These are phyloP conservation scores for Drosophila pseudotalamancana DNA, from an alignment of 2,888 invertebrate species.

Conservation along the genomic window DNA sequence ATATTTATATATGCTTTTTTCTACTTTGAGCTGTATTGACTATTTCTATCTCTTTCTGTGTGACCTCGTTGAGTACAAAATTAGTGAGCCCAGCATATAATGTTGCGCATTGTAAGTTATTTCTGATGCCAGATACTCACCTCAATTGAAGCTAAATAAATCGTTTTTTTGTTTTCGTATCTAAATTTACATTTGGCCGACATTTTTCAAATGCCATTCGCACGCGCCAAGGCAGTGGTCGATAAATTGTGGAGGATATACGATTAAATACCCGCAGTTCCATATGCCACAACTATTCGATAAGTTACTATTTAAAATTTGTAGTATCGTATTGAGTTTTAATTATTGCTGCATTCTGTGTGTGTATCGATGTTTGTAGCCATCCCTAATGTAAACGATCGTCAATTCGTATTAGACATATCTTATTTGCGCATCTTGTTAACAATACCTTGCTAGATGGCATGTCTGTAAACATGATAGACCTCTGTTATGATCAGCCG, in stretches of 20 bases:
- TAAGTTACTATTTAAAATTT: neutral
- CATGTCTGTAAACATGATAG: too few relatives aligned
- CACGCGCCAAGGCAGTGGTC: conserved; percentile 1
- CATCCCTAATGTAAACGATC: conserved; percentile 29
- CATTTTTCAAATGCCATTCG: conserved; percentile 26
- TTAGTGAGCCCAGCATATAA: conserved; percentile 56
- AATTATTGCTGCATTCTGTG: neutral
- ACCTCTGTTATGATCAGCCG: too few relatives aligned
- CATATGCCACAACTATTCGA: neutral
- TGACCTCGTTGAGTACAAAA: conserved; percentile 66
- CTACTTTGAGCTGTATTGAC: conserved; percentile 9
- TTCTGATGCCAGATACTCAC: conserved; percentile 46
- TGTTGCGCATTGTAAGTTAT: conserved; percentile 51
- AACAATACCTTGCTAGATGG: too few relatives aligned
- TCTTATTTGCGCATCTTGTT: conserved; percentile 23
- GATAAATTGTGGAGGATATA: neutral
- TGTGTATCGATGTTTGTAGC: conserved; percentile 11
- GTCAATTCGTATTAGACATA: conserved; percentile 30
- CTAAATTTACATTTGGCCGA: conserved; percentile 52
- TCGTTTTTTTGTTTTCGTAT: conserved; percentile 20
- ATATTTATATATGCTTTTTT: neutral
- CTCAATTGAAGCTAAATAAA: conserved; percentile 53
- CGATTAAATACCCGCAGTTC: conserved; percentile 5
- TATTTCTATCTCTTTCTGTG: conserved; percentile 22
- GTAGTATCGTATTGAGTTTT: conserved; percentile 12